Base-by-base conservation (phyloP, 1,140 invertebrate species). In the Oedothorax gibbosus region DNA sequence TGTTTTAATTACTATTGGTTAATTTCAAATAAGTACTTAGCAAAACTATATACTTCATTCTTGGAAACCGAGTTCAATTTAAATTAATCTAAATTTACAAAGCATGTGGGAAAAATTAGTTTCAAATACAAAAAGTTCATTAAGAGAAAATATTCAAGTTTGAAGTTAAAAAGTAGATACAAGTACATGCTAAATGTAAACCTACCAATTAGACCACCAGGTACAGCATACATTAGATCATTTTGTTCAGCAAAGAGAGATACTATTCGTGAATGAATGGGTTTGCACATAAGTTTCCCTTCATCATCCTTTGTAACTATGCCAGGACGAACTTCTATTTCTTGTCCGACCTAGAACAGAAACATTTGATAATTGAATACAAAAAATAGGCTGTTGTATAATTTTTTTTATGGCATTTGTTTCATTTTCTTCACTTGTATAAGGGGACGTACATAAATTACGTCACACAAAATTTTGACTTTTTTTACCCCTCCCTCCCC, bases 181-280 rank as follows among this genome's bases (percentile, higher is more conserved):
- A 72, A 68, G 65, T 14, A 68, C 10, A n/a, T 72, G 7, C 12
- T 51, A 14, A 54, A 50, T 20, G 20, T n/a, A 54, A 73, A 56
- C 87, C 90, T 88, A 94, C 94, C 98, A 88, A 99, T 99, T 20
- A 99, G 92, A 51, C 99, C 99, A 87, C 99, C 99, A 87, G 98
- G 98, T 66, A 99, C 98, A 82, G 98, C 99, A 91, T 96, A 99
- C 90, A 99, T 97, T 51, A 99, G 91, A 90, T 99, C 97, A 91
- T 99, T 99, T 91, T 99, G 97, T 91, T 99, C 99, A 79, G 99
- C 96, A 91, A 95, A 99, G 2, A 99, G 91, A n/a, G 98, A 99
- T 8, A 99, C 96, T 89, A 99, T 99, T 85, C 95, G 93, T 9
- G 98, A 99, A 89, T 96, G 97, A 88, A 99, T 99, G 8, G 98